Percentiles rank a stretch among this genome's conserved stretches.
Evolutionary conservation across 2,797 vertebrate species (phyloP).

Genomic region (Gila robusta): DNA sequence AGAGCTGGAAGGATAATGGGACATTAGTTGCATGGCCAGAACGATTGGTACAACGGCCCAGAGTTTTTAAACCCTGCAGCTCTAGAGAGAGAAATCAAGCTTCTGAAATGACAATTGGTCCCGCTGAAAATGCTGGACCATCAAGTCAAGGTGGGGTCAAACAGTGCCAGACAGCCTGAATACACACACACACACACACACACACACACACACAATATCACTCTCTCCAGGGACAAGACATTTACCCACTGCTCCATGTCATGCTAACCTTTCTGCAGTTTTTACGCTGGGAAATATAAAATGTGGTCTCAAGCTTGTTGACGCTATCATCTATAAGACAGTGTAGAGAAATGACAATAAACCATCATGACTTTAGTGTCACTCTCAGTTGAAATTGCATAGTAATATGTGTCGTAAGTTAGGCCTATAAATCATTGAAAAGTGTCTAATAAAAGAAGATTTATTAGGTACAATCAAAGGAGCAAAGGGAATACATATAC

Average conservation of each 20-base stretch:
- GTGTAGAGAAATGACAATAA: not conserved
- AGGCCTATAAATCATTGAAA: not conserved
- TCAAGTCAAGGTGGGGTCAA: conserved; percentile 50
- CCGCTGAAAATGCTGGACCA: conserved; percentile 39
- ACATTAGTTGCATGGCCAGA: conserved; percentile 58
- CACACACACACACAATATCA: not conserved
- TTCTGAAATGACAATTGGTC: conserved; percentile 37
- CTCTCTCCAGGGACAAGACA: not conserved
- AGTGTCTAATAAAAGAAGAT: too few relatives aligned
- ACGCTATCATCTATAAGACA: not conserved
- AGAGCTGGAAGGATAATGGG: conserved; percentile 52
- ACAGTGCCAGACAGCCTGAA: conserved; percentile 72
- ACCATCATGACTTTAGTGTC: not conserved
- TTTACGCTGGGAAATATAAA: not conserved
- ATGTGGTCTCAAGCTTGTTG: not conserved
- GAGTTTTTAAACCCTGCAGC: conserved; percentile 29
- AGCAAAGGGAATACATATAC: not conserved
- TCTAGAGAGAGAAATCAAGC: conserved; percentile 30
- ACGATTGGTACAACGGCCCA: conserved; percentile 44
- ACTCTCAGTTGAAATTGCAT: not conserved
- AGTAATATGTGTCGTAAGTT: not conserved
- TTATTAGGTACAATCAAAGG: not conserved
- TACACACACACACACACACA: conserved; percentile 67
- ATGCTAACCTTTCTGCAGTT: not conserved
- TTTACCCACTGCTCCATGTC: not conserved